Conservation (phyloP, 1,140 invertebrate species). For the Uloborus diversus region DNA sequence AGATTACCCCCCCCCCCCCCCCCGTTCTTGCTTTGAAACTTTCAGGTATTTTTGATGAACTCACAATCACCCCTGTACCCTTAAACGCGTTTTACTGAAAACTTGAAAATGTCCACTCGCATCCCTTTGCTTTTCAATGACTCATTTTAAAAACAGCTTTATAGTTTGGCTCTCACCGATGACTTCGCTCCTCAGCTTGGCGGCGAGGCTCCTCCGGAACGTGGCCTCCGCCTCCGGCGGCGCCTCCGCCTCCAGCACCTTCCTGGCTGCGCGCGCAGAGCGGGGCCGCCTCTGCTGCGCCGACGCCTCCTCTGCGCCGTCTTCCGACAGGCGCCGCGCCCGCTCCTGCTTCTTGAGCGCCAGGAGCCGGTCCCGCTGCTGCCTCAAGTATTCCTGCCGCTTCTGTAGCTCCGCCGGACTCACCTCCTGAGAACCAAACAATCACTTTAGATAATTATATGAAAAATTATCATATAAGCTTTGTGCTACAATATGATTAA, state of each 20-base stretch:
- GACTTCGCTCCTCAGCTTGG: slow-evolving; percentile 84
- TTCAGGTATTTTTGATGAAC: too few species aligned
- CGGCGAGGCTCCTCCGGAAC: slow-evolving; percentile 82
- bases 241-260: slow-evolving; percentile 59
- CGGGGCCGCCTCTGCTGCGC: slow-evolving; percentile 75
- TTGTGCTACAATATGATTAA: too few species aligned
- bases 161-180: slow-evolving; percentile 62
- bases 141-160: too few species aligned
- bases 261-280: slow-evolving; percentile 70
- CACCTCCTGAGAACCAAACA: not conserved
- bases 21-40: too few species aligned
- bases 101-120: too few species aligned
- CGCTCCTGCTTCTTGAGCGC: slow-evolving; percentile 86
- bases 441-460: not conserved
- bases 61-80: too few species aligned
- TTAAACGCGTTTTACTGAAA: too few species aligned
- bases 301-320: slow-evolving; percentile 62
- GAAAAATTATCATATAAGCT: too few species aligned
- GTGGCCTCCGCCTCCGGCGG: slow-evolving; percentile 74
- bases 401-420: slow-evolving; percentile 59
- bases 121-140: too few species aligned
- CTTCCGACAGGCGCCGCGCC: slow-evolving; percentile 75
- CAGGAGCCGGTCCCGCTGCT: slow-evolving; percentile 88
- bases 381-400: slow-evolving; percentile 82
- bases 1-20: too few species aligned